Percentiles rank a stretch among this genome's conserved stretches.
Conservation (phyloP, 2,113 vertebrate species). For the Epinephelus moara region DNA sequence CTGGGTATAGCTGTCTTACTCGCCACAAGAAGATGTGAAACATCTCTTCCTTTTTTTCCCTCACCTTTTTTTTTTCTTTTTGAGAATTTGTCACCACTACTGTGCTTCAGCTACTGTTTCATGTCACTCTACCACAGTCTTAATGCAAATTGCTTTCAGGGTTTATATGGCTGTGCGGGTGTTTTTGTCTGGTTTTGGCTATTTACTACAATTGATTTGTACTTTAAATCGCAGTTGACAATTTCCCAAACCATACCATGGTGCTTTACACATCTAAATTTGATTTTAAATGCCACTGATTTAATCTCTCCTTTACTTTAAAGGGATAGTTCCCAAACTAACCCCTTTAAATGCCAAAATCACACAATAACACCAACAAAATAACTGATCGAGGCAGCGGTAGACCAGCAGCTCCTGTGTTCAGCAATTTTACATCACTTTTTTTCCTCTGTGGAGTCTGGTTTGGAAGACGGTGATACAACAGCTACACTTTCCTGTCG, state of each 20-base stretch:
- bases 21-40: constrained; percentile 28
- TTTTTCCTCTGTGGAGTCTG: too few relatives aligned
- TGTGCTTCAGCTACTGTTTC: background rate
- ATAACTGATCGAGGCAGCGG: too few relatives aligned
- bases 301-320: background rate
- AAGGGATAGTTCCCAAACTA: too few relatives aligned
- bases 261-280: background rate
- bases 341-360: too few relatives aligned
- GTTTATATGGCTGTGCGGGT: background rate
- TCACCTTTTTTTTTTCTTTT: constrained; percentile 8
- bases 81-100: constrained; percentile 26
- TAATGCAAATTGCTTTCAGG: background rate
- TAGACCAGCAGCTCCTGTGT: too few relatives aligned
- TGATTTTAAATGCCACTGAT: background rate
- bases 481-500: too few relatives aligned
- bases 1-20: constrained; percentile 45
- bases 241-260: background rate
- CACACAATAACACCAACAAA: too few relatives aligned
- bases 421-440: too few relatives aligned
- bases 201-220: background rate
- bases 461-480: too few relatives aligned
- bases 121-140: background rate
- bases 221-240: background rate
- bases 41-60: constrained; percentile 42
- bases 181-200: background rate